Conservation (phyloP, 2,888 invertebrate genomes). For the Venusia cambrica region DNA sequence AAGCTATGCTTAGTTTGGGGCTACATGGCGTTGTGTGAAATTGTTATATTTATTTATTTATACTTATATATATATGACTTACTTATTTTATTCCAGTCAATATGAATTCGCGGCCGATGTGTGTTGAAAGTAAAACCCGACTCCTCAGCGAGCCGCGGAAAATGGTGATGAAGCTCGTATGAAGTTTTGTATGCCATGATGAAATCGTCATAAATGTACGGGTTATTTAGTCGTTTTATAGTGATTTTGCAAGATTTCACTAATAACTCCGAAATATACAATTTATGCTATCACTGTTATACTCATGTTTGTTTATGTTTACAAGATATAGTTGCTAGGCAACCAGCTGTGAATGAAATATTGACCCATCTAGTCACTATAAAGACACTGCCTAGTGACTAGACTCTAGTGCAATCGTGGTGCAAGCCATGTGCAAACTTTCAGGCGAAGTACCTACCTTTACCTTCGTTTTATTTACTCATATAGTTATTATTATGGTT, state of each 20-base stretch:
- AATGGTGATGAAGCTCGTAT: constrained; percentile 84
- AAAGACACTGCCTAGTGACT: too few relatives aligned
- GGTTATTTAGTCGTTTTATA: too few relatives aligned
- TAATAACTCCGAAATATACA: constrained; percentile 1
- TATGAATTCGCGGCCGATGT: constrained; percentile 77
- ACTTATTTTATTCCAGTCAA: constrained; percentile 86
- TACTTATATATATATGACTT: too few relatives aligned
- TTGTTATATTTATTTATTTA: too few relatives aligned
- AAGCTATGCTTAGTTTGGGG: too few relatives aligned
- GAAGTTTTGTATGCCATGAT: constrained; percentile 66
- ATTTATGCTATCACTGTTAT: constrained; percentile 10
- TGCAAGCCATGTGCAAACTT: background rate
- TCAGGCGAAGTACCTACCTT: too few relatives aligned
- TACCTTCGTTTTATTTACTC: too few relatives aligned
- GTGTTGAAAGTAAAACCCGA: constrained; percentile 85
- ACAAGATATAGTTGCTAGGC: constrained; percentile 20
- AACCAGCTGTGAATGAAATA: constrained; percentile 14
- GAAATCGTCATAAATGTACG: too few relatives aligned
- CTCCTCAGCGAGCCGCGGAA: constrained; percentile 85
- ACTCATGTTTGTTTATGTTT: constrained; percentile 19
- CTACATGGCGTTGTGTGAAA: too few relatives aligned
- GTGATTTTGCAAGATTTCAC: background rate
- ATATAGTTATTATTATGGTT: too few relatives aligned
- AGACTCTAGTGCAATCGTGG: too few relatives aligned
- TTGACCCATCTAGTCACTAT: too few relatives aligned